phyloP scores from a whole-genome alignment of 2,888 invertebrate species.

The Willowsia nigromaculata region DNA sequence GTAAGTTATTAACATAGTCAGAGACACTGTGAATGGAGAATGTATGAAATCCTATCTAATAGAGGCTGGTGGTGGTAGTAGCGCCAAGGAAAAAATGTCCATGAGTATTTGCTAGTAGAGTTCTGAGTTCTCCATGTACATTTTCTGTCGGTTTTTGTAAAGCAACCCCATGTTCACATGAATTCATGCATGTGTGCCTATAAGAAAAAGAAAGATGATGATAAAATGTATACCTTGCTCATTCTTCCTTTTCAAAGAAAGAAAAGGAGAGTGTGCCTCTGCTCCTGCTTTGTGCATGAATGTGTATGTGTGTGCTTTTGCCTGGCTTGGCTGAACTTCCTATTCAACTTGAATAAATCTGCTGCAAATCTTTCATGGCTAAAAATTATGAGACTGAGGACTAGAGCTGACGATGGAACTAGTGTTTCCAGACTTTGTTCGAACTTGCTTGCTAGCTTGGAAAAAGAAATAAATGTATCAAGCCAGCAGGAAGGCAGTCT shows the following conservation, averaged over 20 bases:
- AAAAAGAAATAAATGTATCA: slow-evolving; percentile 59
- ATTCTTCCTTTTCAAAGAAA: slow-evolving; percentile 16
- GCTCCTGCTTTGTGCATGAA: neutral
- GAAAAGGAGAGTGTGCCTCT: neutral
- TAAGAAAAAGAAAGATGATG: slow-evolving; percentile 7
- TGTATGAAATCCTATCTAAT: neutral
- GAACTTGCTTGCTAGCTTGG: slow-evolving; percentile 33
- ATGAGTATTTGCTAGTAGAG: neutral
- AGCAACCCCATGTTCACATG: slow-evolving; percentile 50
- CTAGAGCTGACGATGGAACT: slow-evolving; percentile 67
- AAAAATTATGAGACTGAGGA: slow-evolving; percentile 63
- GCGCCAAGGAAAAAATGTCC: slow-evolving; percentile 13
- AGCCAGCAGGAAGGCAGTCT: slow-evolving; percentile 60
- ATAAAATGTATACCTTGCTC: slow-evolving; percentile 52
- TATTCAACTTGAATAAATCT: slow-evolving; percentile 76
- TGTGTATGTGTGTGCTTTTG: slow-evolving; percentile 32
- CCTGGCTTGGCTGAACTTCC: slow-evolving; percentile 71
- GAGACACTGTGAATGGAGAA: slow-evolving; percentile 7
- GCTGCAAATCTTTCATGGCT: slow-evolving; percentile 76
- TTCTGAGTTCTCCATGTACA: slow-evolving; percentile 8
- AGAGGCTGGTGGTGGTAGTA: neutral
- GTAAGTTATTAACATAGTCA: slow-evolving; percentile 49
- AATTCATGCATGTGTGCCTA: slow-evolving; percentile 50
- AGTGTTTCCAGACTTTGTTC: slow-evolving; percentile 56
- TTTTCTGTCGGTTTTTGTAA: slow-evolving; percentile 53